These are phyloP conservation scores for Drosophila lacicola DNA, from an alignment of 2,888 invertebrate genomes.

Conservation along the genomic window DNA sequence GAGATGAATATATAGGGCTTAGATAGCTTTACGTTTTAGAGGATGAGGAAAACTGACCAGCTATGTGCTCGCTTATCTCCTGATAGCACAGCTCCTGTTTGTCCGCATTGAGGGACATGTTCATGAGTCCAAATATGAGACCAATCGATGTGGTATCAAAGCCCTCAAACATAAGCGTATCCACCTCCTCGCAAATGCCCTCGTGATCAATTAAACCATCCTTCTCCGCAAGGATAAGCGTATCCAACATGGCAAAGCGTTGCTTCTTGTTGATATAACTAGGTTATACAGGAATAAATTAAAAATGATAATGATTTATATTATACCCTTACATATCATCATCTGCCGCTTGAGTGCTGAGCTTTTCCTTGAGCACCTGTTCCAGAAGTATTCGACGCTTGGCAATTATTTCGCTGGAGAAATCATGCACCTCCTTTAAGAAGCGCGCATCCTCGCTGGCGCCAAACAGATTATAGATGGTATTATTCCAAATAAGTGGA, in stretches of 20 bases:
- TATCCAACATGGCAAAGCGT: conserved; percentile 81
- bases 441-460: conserved; percentile 49
- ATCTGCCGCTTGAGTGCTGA: conserved; percentile 6
- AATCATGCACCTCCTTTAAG: conserved; percentile 68
- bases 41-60: conserved; percentile 48
- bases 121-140: conserved; percentile 77
- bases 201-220: conserved; percentile 80
- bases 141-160: conserved; percentile 79
- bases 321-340: conserved; percentile 50
- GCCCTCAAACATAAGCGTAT: conserved; percentile 87
- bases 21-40: no score
- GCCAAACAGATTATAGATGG: conserved; percentile 54
- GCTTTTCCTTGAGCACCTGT: conserved; percentile 29
- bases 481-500: conserved; percentile 57
- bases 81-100: conserved; percentile 74
- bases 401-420: conserved; percentile 80
- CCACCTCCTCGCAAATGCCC: conserved; percentile 89
- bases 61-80: conserved; percentile 69
- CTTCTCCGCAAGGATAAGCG: conserved; percentile 71
- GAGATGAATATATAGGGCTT: no score
- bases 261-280: conserved; percentile 66
- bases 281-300: no score
- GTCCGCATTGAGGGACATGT: conserved; percentile 66
- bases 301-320: neutral
- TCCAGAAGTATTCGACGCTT: conserved; percentile 67